These are phyloP conservation scores for Meleagris gallopavo DNA, from an alignment of 2,113 vertebrate genomes.

Conservation along the genomic window DNA sequence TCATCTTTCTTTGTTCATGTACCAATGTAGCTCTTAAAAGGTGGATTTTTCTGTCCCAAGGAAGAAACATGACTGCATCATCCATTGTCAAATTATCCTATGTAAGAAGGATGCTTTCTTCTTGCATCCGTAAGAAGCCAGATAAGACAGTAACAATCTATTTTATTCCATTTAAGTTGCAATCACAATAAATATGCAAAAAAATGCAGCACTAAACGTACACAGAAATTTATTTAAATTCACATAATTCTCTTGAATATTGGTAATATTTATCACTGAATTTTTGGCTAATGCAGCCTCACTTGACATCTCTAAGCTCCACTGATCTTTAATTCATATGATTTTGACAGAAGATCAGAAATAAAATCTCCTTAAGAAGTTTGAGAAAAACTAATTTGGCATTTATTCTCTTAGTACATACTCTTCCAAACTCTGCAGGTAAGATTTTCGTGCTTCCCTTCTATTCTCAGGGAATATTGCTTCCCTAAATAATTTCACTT, in stretches of 20 bases:
- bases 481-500: not conserved
- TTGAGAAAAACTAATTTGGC: not conserved
- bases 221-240: not conserved
- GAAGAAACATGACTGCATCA: not conserved
- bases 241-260: not conserved
- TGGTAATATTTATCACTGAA: not conserved
- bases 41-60: not conserved
- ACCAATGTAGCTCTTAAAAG: not conserved
- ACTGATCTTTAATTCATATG: not conserved
- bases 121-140: not conserved
- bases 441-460: not conserved
- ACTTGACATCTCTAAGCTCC: not conserved
- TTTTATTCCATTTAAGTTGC: not conserved
- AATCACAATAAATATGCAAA: not conserved
- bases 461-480: not conserved
- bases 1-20: not conserved
- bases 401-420: not conserved
- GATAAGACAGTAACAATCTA: not conserved
- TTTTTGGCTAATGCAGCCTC: not conserved
- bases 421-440: not conserved
- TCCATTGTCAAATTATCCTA: not conserved
- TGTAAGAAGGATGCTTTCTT: not conserved
- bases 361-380: not conserved
- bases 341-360: conserved; percentile 7
- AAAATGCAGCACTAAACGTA: not conserved